Base-by-base conservation (phyloP, 2,888 invertebrate species). In the Lasiommata megera region DNA sequence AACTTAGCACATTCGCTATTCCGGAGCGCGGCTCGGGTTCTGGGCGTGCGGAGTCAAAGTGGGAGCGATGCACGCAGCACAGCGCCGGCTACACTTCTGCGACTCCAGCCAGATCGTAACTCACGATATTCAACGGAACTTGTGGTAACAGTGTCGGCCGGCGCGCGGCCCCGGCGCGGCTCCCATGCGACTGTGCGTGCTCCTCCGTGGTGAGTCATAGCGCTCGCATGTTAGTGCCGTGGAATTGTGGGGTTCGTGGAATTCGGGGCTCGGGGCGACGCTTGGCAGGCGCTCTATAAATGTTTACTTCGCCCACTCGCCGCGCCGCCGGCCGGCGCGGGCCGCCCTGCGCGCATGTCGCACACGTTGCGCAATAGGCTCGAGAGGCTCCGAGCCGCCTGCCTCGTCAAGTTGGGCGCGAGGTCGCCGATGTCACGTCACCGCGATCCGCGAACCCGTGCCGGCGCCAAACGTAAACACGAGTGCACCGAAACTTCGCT, bases 391-490 rank as follows among this genome's bases (percentile, higher is more conserved):
- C 50, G 50, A 34, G 55, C 51, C 53, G 54, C 60, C 63, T 58
- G 58, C 53, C 52, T 46, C 58, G 67, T 65, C 66, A 61, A 60
- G 59, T 60, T 56, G 57, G 55, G 41, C 58, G 62, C 66, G 64
- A 67, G 67, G 67, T 65, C 64, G 44, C 56, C 61, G n/a, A n/a
- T 62, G 67, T 76, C 77, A 70, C 82, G 83, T 83, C 82, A 78
- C 68, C 72, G 66, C 68, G 72, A 66, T 68, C 70, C 74, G 44
- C 71, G 76, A 74, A 77, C 77, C 75, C 73, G 72, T 73, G 68
- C 69, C 69, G 74, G 71, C 74, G 77, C 80, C 77, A 74, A 87
- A 88, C 79, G 87, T 90, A 90, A 90, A 90, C 89, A 82, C 76
- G 80, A 61, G 65, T 73, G 89, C 89, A 87, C 79, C 74, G 81